Percentiles rank a stretch among this genome's conserved stretches.
Evolutionary conservation across 1,140 invertebrate species (phyloP).

Genomic region (Elymnias hypermnestra): DNA sequence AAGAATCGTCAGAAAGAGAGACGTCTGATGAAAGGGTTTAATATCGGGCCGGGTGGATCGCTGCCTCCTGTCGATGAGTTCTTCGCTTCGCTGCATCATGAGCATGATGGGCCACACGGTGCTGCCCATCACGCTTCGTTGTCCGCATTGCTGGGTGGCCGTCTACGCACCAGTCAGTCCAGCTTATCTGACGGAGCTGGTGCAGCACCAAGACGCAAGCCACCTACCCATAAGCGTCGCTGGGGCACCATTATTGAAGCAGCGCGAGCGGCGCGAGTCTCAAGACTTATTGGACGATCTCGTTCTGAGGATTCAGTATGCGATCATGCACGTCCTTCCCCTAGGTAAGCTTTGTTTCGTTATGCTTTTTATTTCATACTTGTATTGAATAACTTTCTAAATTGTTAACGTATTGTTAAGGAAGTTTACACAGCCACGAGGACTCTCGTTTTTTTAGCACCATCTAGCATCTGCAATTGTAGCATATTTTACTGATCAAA

Average conservation of each 20-base stretch:
- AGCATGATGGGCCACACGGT: constrained; percentile 64
- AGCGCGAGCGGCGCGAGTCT: constrained; percentile 86
- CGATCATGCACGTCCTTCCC: constrained; percentile 77
- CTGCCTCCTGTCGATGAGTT: constrained; percentile 86
- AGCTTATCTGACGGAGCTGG: constrained; percentile 53
- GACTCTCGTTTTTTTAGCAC: no score
- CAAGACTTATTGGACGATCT: constrained; percentile 83
- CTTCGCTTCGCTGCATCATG: constrained; percentile 81
- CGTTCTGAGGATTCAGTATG: constrained; percentile 90
- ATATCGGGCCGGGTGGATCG: constrained; percentile 84
- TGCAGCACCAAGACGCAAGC: constrained; percentile 64
- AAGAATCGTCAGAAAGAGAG: constrained; percentile 95
- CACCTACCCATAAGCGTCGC: constrained; percentile 67
- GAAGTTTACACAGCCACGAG: no score
- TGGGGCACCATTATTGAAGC: constrained; percentile 91
- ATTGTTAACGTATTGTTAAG: no score
- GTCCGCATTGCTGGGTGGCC: constrained; percentile 52
- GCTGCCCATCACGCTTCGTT: constrained; percentile 60
- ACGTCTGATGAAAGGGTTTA: constrained; percentile 95
- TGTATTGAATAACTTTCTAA: no score
- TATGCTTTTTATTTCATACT: no score
- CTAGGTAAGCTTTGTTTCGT: constrained; percentile 41
- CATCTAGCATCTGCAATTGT: no score
- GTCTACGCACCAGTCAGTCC: constrained; percentile 54
- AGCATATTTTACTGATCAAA: no score